Evolutionary conservation across 2,888 invertebrate genomes (phyloP).

Genomic region (Sicus ferrugineus): DNA sequence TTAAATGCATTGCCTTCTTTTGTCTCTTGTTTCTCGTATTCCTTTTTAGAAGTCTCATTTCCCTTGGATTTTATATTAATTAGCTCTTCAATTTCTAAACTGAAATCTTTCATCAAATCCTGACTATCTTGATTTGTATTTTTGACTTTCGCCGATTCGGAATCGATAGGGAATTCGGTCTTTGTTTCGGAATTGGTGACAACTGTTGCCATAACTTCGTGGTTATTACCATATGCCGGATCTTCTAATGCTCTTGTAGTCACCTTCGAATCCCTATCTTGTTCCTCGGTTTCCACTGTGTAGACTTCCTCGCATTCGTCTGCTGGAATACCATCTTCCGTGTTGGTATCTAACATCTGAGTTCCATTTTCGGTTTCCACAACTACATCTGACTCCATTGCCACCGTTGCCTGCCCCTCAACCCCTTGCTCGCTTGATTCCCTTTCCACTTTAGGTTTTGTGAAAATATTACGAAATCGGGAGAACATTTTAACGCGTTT

Average conservation of each 20-base stretch:
- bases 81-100: constrained; percentile 3
- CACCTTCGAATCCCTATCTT: not conserved
- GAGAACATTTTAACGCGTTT: constrained; percentile 56
- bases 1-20: no score
- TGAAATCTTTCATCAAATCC: not conserved
- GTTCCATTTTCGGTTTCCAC: not conserved
- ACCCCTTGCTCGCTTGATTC: not conserved
- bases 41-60: no score
- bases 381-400: not conserved
- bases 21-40: no score
- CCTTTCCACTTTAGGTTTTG: constrained; percentile 48
- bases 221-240: no score
- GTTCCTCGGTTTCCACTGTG: no score
- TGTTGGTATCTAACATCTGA: not conserved
- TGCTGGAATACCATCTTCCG: no score
- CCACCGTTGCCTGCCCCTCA: not conserved
- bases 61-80: not conserved
- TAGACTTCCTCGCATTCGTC: no score
- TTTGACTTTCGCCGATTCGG: no score
- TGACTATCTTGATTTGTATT: no score
- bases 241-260: not conserved
- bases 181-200: not conserved
- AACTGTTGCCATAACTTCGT: not conserved
- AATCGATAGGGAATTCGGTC: no score
- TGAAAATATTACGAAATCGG: constrained; percentile 59